Percentiles rank a stretch among this genome's conserved stretches.
Evolutionary conservation across 1,140 invertebrate genomes (phyloP).

Genomic region (fruit fly (Drosophila melanogaster)): DNA sequence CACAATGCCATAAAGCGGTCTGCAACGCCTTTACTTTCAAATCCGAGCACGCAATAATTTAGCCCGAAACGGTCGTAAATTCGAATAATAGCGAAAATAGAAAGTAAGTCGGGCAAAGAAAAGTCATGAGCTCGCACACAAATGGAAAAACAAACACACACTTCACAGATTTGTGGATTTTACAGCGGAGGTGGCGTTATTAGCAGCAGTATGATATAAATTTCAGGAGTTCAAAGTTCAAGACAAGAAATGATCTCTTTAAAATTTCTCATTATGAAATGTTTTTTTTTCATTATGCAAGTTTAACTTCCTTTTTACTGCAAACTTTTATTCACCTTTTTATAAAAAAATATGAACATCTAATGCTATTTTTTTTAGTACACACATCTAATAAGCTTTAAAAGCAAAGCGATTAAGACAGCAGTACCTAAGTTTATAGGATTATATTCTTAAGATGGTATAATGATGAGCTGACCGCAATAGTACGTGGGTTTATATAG

Average conservation of each 20-base stretch:
- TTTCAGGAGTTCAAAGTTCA: too few relatives aligned
- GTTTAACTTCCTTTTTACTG: too few relatives aligned
- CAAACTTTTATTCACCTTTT: background rate
- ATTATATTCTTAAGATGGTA: too few relatives aligned
- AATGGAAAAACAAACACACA: constrained; percentile 46
- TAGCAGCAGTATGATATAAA: background rate
- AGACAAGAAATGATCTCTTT: background rate
- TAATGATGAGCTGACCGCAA: background rate
- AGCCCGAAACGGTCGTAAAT: constrained; percentile 66
- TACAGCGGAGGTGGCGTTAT: background rate
- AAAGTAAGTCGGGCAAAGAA: constrained; percentile 26
- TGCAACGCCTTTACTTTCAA: constrained; percentile 37
- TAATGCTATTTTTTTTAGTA: too few relatives aligned
- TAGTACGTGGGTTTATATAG: constrained; percentile 4
- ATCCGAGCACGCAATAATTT: constrained; percentile 60
- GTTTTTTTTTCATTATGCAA: background rate
- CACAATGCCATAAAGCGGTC: constrained; percentile 22
- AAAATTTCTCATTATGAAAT: too few relatives aligned
- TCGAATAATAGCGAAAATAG: constrained; percentile 55
- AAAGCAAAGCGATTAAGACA: background rate
- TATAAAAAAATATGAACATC: too few relatives aligned
- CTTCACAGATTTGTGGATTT: constrained; percentile 21
- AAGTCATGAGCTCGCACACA: constrained; percentile 44
- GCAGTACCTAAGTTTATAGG: background rate
- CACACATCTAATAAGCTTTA: background rate